Conservation (phyloP, 2,797 vertebrate genomes). For the Perodicticus potto region DNA sequence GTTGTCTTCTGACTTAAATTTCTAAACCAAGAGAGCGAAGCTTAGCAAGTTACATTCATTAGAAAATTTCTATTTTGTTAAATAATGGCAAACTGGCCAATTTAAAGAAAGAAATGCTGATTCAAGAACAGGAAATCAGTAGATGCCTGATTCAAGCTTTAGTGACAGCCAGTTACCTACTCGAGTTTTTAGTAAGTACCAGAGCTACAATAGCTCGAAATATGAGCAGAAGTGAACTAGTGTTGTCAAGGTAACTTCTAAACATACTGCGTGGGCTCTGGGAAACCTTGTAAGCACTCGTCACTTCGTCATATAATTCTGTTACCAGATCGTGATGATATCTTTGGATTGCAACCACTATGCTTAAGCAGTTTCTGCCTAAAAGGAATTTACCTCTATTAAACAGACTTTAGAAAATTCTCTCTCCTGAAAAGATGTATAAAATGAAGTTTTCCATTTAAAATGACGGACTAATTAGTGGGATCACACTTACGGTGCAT, state of each 20-base stretch:
- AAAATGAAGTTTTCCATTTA: slow-evolving; percentile 13
- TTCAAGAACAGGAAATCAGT: slow-evolving; percentile 14
- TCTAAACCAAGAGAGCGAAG: neutral
- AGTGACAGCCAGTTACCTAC: slow-evolving; percentile 17
- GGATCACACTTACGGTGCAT: too few species aligned
- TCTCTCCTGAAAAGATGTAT: slow-evolving; percentile 8
- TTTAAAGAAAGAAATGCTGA: neutral
- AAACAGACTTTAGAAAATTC: neutral
- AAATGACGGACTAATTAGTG: too few species aligned
- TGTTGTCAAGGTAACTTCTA: slow-evolving; percentile 56
- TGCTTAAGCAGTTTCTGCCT: slow-evolving; percentile 1
- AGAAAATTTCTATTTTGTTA: neutral
- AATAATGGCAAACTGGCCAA: neutral
- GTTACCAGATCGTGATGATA: slow-evolving; percentile 44
- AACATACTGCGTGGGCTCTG: slow-evolving; percentile 46
- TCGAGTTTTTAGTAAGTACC: slow-evolving; percentile 16
- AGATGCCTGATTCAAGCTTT: slow-evolving; percentile 1
- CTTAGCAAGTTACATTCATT: neutral
- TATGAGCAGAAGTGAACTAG: slow-evolving; percentile 44
- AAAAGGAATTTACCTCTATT: slow-evolving; percentile 40
- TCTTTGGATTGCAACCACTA: slow-evolving; percentile 44
- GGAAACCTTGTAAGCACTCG: slow-evolving; percentile 4
- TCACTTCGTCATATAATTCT: slow-evolving; percentile 53
- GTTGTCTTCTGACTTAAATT: neutral
- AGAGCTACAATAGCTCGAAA: slow-evolving; percentile 60